These are phyloP conservation scores for Graptemys geographica DNA, from an alignment of 2,797 vertebrate species.

Conservation along the genomic window DNA sequence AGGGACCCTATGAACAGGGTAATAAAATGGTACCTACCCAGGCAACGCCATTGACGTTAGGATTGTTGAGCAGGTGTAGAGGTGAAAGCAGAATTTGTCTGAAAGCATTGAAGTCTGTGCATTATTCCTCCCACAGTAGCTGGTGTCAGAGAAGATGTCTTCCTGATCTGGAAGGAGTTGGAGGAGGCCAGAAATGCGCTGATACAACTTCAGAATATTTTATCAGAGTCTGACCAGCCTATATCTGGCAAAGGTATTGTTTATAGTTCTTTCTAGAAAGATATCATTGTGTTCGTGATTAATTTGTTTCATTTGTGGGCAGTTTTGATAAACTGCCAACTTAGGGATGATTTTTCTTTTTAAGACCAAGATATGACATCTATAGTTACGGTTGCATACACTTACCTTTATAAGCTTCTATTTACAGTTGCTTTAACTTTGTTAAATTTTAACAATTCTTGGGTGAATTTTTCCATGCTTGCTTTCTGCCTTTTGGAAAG, in stretches of 20 bases:
- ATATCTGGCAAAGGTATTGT: conserved; percentile 16
- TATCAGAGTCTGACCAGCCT: conserved; percentile 52
- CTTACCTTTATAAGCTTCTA: background rate
- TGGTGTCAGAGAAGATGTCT: conserved; percentile 84
- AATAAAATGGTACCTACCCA: background rate
- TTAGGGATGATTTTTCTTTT: background rate
- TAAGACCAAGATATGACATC: background rate
- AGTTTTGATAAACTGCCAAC: background rate
- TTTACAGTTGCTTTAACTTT: background rate
- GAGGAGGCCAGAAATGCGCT: conserved; percentile 80
- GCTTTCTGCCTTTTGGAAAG: background rate
- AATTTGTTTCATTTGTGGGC: background rate
- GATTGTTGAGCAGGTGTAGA: background rate
- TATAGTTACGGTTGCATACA: background rate
- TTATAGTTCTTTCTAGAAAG: conserved; percentile 28
- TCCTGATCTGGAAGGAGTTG: conserved; percentile 84
- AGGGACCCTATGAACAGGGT: background rate
- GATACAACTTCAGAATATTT: conserved; percentile 76
- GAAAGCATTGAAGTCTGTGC: background rate
- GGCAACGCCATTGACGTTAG: background rate
- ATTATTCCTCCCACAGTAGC: conserved; percentile 72
- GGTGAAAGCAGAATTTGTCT: background rate
- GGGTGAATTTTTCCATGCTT: background rate
- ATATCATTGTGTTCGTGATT: background rate
- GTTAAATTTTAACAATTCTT: background rate